Percentiles rank a stretch among this genome's conserved stretches.
Evolutionary conservation across 2,888 invertebrate species (phyloP).

Genomic region (Eupithecia tripunctaria): DNA sequence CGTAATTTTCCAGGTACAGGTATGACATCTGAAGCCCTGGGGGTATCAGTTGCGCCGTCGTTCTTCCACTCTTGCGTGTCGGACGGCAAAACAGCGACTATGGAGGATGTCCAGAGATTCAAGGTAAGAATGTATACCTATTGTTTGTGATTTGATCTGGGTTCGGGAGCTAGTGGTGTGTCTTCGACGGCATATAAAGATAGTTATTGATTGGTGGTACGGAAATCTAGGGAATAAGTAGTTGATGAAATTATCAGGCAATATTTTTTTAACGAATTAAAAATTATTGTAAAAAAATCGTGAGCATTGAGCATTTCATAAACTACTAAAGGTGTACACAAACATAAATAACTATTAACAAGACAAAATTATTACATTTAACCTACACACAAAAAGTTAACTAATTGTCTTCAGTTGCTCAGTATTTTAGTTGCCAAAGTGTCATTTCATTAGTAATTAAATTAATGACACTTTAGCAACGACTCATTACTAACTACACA

Average conservation of each 20-base stretch:
- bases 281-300: too few species aligned
- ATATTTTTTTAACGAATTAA: too few species aligned
- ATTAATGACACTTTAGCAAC: too few species aligned
- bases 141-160: slow-evolving; percentile 24
- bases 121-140: slow-evolving; percentile 87
- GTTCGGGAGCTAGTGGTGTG: slow-evolving; percentile 16
- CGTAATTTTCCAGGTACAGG: slow-evolving; percentile 86
- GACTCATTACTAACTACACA: too few species aligned
- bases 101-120: slow-evolving; percentile 97
- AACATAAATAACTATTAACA: too few species aligned
- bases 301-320: too few species aligned
- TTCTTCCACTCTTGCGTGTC: slow-evolving; percentile 98
- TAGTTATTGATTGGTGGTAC: not conserved
- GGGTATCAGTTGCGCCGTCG: slow-evolving; percentile 97
- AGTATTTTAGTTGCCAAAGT: not conserved
- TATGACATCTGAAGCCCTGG: slow-evolving; percentile 97
- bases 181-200: slow-evolving; percentile 1
- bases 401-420: not conserved
- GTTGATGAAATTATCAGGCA: too few species aligned
- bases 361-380: too few species aligned
- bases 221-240: too few species aligned
- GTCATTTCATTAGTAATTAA: too few species aligned
- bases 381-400: not conserved
- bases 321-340: too few species aligned
- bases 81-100: slow-evolving; percentile 96